Conservation (phyloP, 2,888 invertebrate species). For the Danaus chrysippus region DNA sequence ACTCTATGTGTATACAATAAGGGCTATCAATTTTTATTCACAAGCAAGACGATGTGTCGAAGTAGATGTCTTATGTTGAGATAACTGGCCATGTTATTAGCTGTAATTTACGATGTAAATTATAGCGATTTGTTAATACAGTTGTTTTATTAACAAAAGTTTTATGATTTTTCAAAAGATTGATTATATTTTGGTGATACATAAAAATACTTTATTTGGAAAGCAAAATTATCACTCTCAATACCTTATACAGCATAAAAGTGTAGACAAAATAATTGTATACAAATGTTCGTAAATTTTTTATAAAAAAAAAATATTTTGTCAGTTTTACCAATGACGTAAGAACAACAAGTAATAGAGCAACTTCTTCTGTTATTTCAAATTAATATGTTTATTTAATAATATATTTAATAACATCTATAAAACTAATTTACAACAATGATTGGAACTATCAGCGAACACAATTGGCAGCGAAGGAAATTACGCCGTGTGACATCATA, state of each 20-base stretch:
- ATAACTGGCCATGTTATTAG: slow-evolving; percentile 69
- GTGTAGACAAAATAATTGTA: too few species aligned
- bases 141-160: slow-evolving; percentile 45
- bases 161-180: not conserved
- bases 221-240: too few species aligned
- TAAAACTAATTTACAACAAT: slow-evolving; percentile 1
- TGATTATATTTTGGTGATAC: not conserved
- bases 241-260: too few species aligned
- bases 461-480: not conserved
- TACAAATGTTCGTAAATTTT: too few species aligned
- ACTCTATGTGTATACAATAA: slow-evolving; percentile 38
- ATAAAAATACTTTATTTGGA: not conserved
- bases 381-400: not conserved
- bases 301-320: too few species aligned
- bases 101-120: slow-evolving; percentile 72
- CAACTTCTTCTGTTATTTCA: not conserved
- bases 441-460: not conserved
- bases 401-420: slow-evolving; percentile 1
- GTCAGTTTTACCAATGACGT: too few species aligned
- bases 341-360: too few species aligned
- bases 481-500: not conserved
- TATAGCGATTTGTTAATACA: slow-evolving; percentile 72
- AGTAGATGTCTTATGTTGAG: slow-evolving; percentile 65
- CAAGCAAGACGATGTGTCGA: slow-evolving; percentile 27
- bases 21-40: slow-evolving; percentile 18